These are phyloP conservation scores for Glyphotaelius pellucidus DNA, from an alignment of 2,888 invertebrate genomes.

Conservation along the genomic window DNA sequence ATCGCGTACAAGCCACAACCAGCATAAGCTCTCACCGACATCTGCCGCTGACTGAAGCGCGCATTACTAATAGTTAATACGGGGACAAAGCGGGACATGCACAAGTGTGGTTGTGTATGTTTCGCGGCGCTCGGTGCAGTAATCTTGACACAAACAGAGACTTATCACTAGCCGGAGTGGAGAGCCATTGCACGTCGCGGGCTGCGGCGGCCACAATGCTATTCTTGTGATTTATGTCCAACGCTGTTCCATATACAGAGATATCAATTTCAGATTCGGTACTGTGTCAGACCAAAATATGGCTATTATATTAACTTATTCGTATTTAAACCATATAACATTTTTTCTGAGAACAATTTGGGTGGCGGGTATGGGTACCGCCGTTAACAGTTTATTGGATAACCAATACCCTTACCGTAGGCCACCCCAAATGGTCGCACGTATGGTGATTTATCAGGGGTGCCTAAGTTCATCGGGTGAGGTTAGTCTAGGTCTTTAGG, in stretches of 20 bases:
- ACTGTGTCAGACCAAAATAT: not conserved
- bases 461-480: too few relatives aligned
- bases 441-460: too few relatives aligned
- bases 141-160: slow-evolving; percentile 28
- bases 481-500: too few relatives aligned
- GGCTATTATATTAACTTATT: not conserved
- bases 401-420: too few relatives aligned
- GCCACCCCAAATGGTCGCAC: too few relatives aligned
- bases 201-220: not conserved
- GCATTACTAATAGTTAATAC: not conserved
- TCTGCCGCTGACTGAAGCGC: not conserved
- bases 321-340: not conserved
- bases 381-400: too few relatives aligned
- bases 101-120: not conserved
- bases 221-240: slow-evolving; percentile 5
- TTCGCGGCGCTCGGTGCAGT: not conserved
- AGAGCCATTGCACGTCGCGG: slow-evolving; percentile 11
- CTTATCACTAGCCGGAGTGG: slow-evolving; percentile 3
- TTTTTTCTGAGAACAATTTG: not conserved
- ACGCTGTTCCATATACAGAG: not conserved
- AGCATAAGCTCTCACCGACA: not conserved
- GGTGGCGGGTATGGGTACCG: too few relatives aligned
- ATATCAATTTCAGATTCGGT: not conserved
- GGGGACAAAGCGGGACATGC: not conserved
- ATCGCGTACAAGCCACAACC: not conserved